Evolutionary conservation across 1,140 invertebrate genomes (phyloP).

Genomic region (Aphis gossypii): DNA sequence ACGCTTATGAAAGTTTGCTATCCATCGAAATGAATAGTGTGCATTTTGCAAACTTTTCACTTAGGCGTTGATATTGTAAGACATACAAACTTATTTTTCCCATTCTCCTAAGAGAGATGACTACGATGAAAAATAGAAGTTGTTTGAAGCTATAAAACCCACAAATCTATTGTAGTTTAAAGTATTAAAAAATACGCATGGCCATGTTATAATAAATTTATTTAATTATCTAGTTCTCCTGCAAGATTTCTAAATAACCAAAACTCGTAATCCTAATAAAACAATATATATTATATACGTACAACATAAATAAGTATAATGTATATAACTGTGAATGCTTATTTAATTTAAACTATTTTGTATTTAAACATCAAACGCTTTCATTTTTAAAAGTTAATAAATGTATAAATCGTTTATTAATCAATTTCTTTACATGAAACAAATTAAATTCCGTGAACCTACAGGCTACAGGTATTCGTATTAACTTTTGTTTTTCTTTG

Average conservation of each 20-base stretch:
- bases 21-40: background rate
- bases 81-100: slow-evolving; percentile 53
- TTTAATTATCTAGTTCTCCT: background rate
- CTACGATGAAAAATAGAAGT: background rate
- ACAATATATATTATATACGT: too few relatives aligned
- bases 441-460: background rate
- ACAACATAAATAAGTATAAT: background rate
- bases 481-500: slow-evolving; percentile 4
- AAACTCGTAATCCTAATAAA: background rate
- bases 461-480: background rate
- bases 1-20: slow-evolving; percentile 33
- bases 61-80: slow-evolving; percentile 20
- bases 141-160: slow-evolving; percentile 22
- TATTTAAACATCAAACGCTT: background rate
- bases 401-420: background rate
- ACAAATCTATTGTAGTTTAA: background rate
- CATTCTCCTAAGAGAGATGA: slow-evolving; percentile 1
- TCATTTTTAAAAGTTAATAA: background rate
- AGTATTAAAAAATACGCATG: slow-evolving; percentile 20
- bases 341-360: background rate
- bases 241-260: background rate
- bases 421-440: background rate
- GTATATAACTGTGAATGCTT: background rate
- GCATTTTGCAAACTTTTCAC: slow-evolving; percentile 50
- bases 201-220: background rate